Base-by-base conservation (phyloP, 1,140 invertebrate species). In the Triops cancriformis region DNA sequence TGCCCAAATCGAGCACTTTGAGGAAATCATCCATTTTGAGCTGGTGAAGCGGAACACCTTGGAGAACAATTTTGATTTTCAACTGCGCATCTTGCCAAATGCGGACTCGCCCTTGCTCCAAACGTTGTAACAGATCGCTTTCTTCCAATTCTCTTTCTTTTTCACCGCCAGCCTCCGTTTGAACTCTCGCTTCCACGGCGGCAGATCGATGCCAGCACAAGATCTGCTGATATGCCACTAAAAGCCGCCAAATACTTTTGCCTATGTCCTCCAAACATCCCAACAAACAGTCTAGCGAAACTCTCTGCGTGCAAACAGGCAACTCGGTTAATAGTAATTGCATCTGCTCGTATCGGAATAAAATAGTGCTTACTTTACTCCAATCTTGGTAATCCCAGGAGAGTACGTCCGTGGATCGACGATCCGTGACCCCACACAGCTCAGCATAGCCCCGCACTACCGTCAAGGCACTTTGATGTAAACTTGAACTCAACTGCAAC, bases 11-110 rank as follows among this genome's bases (percentile, higher is more conserved):
- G 37, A 99, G 84, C 75, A 98, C 91, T 82, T 94, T 91, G 51
- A 98, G 92, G 83, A 98, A 98, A 80, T 98, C 94, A 81, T 98
- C 96, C 83, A 98, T 96, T 81, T 96, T 96, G 83, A 94, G 95
- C 74, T 89, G 87, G 2, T 91, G 90, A n/a, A 96, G 84, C 81
- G 94, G 91, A 4, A 90, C 90, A 72, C 90, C 90, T 23, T 91
- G 87, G 23, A 96, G 84, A 81, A 94, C 92, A 31, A 88, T 88
- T 2, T 90, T 92, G 6, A 98, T 91, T 87, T 98, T 97, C 4
- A 91, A 92, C 84, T 98, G 94, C 0, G 98, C 91, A 81, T 98
- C 97, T 80, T 95, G 92, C 96, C 96, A 98, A 74, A 98, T 90
- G 80, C 94, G 88, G 1, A 89, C 86, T 75, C 94, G 86, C 11